These are phyloP conservation scores for Xestia c-nigrum DNA, from an alignment of 2,888 invertebrate species.

Conservation along the genomic window DNA sequence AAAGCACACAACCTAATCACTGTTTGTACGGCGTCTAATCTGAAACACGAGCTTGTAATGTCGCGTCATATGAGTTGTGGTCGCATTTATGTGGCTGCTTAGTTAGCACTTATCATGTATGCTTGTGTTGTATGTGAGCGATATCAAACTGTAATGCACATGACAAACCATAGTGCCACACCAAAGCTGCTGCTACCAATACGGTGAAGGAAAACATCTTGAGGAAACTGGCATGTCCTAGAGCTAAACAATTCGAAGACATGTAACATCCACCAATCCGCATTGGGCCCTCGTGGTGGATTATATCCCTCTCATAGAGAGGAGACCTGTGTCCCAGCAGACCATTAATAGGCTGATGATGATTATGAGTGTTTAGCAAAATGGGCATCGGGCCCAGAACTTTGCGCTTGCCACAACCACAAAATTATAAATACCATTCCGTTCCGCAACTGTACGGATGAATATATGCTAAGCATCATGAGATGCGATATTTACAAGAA, in stretches of 20 bases:
- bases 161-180: neutral
- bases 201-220: no score
- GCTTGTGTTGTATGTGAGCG: neutral
- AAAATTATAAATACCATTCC: neutral
- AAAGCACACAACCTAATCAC: conserved; percentile 42
- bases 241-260: no score
- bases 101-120: neutral
- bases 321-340: no score
- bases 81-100: conserved; percentile 45
- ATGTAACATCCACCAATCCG: no score
- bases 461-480: neutral
- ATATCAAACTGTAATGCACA: conserved; percentile 1
- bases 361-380: neutral
- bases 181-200: neutral
- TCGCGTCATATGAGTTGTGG: conserved; percentile 15
- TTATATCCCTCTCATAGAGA: no score
- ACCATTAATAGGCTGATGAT: no score
- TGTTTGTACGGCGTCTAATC: conserved; percentile 34
- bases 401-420: neutral
- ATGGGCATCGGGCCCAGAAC: no score
- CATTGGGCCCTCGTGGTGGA: no score
- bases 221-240: no score
- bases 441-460: neutral
- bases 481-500: neutral
- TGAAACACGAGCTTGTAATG: conserved; percentile 33